Evolutionary conservation across 2,797 vertebrate genomes (phyloP).

Genomic region (Eidolon dupreanum): DNA sequence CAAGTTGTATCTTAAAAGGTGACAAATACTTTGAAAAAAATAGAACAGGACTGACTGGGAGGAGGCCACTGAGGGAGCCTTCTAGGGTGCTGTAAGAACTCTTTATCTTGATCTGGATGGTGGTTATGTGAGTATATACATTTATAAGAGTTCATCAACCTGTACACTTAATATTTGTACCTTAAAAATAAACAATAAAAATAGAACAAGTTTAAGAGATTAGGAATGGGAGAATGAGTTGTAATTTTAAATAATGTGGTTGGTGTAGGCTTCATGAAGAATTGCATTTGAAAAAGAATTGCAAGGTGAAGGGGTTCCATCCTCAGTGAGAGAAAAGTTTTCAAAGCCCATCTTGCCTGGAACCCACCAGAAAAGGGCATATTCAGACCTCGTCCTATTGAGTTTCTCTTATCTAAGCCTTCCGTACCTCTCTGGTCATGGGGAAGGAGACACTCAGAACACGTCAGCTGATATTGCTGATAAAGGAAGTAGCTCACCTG

Average conservation of each 20-base stretch:
- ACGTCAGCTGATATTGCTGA: neutral
- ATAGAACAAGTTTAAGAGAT: neutral
- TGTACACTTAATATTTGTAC: neutral
- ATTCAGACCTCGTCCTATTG: neutral
- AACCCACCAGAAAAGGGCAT: neutral
- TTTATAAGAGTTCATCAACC: neutral
- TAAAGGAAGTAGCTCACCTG: neutral
- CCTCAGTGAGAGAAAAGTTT: neutral
- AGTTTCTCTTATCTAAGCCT: neutral
- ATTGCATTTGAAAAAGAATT: neutral
- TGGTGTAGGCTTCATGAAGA: neutral
- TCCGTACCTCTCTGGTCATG: neutral
- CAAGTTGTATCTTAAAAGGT: neutral
- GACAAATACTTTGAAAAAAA: constrained; percentile 8
- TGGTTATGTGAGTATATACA: neutral
- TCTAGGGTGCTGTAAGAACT: neutral
- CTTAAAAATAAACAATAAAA: neutral
- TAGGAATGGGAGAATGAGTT: neutral
- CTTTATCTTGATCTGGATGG: neutral
- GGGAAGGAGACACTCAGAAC: neutral
- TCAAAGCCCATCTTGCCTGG: neutral
- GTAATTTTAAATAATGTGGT: neutral
- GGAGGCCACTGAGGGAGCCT: neutral
- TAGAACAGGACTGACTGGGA: neutral
- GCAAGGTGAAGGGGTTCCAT: neutral